phyloP scores from a whole-genome alignment of 2,888 invertebrate genomes.

The Cosmia trapezina region DNA sequence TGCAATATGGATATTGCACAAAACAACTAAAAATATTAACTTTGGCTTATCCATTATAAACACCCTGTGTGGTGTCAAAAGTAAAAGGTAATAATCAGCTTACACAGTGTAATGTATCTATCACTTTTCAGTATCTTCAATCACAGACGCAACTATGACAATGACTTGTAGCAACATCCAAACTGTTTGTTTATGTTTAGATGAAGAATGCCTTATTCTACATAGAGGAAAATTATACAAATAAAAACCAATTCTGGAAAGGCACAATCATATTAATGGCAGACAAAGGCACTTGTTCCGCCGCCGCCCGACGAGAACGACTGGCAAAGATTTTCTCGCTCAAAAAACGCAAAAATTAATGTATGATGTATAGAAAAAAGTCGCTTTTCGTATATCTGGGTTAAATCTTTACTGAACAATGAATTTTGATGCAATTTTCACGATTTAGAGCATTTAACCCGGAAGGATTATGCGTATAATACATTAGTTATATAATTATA shows the following conservation, averaged over 20 bases:
- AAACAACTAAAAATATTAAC: constrained; percentile 87
- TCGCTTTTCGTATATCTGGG: no score
- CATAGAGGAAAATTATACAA: constrained; percentile 16
- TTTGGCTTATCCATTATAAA: constrained; percentile 89
- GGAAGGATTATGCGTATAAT: not conserved
- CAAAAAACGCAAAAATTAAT: not conserved
- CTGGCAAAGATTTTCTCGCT: constrained; percentile 1
- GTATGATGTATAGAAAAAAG: not conserved
- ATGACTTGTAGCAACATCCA: constrained; percentile 63
- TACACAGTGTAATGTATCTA: constrained; percentile 67
- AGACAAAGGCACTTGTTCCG: constrained; percentile 5
- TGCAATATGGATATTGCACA: constrained; percentile 89
- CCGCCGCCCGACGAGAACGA: constrained; percentile 2
- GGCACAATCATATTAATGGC: constrained; percentile 20
- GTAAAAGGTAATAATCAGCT: constrained; percentile 71
- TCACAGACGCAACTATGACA: constrained; percentile 73
- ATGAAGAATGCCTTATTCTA: constrained; percentile 8
- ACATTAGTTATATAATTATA: not conserved
- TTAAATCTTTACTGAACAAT: no score
- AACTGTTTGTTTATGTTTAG: constrained; percentile 59
- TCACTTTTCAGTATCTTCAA: constrained; percentile 70
- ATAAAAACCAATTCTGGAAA: constrained; percentile 35
- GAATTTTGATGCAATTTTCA: not conserved
- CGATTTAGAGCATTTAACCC: not conserved
- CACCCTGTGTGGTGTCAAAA: constrained; percentile 77